Evolutionary conservation across 2,113 vertebrate species (phyloP).

Genomic region (Hydropotes inermis): DNA sequence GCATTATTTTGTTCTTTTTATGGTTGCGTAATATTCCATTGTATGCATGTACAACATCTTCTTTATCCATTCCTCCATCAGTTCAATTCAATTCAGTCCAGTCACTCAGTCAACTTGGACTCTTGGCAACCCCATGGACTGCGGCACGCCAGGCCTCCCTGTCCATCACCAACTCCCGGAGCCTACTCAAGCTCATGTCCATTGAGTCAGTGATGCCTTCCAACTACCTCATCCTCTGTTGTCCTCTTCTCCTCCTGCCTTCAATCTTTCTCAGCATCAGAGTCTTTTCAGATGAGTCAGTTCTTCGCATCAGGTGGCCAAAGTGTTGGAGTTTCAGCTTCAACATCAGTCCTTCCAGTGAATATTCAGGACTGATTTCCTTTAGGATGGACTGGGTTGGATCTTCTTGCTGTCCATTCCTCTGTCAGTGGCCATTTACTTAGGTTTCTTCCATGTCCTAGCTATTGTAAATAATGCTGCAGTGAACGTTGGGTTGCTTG

Average conservation of each 20-base stretch:
- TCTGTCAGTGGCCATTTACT: background rate
- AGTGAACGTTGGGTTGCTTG: background rate
- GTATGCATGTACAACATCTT: background rate
- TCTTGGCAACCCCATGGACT: background rate
- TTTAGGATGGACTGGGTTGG: background rate
- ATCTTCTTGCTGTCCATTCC: background rate
- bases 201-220: background rate
- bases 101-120: background rate
- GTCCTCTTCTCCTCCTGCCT: background rate
- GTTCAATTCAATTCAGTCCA: background rate
- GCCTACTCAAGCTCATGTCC: background rate
- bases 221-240: background rate
- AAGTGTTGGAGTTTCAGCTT: background rate
- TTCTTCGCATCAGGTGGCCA: background rate
- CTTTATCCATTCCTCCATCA: background rate
- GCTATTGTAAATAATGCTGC: background rate
- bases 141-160: background rate
- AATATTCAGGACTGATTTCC: background rate
- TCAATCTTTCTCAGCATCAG: background rate
- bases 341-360: background rate
- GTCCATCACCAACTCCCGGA: background rate
- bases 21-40: background rate
- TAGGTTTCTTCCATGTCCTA: background rate
- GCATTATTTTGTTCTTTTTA: background rate
- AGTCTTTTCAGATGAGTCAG: background rate